Evolutionary conservation across 2,888 invertebrate genomes (phyloP).

Genomic region (Plebejus anna): DNA sequence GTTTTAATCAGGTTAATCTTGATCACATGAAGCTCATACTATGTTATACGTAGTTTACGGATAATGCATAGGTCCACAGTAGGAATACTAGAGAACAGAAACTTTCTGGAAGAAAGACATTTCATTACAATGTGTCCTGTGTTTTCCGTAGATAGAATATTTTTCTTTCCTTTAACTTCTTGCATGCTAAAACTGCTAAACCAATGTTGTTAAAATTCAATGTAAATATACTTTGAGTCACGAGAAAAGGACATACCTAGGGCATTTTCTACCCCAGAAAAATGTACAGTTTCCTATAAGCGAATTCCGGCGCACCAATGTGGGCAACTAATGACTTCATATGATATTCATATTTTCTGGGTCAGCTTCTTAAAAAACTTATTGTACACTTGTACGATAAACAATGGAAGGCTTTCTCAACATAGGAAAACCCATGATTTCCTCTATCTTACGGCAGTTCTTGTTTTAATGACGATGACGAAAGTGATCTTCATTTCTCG

Average conservation of each 20-base stretch:
- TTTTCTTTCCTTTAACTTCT: not conserved
- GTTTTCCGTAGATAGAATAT: not conserved
- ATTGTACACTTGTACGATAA: constrained; percentile 30
- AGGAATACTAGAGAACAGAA: not conserved
- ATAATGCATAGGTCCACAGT: not conserved
- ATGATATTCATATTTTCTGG: not conserved
- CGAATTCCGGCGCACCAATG: no score
- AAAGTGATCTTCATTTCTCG: constrained; percentile 15
- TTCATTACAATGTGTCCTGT: no score
- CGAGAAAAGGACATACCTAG: no score
- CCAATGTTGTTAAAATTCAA: no score
- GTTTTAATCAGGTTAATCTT: not conserved
- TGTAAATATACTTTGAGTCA: no score
- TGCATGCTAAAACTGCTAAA: no score
- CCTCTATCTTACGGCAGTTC: constrained; percentile 30
- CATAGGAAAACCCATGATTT: constrained; percentile 36
- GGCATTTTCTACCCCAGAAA: no score
- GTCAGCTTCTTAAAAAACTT: constrained; percentile 17
- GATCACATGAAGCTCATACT: not conserved
- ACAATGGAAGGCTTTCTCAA: constrained; percentile 36
- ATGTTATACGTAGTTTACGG: no score
- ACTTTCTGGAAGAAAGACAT: not conserved
- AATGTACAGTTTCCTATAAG: no score
- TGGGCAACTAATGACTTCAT: not conserved
- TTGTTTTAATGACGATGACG: constrained; percentile 16